Conservation (phyloP, 2,888 invertebrate genomes). For the Dilophus febrilis region DNA sequence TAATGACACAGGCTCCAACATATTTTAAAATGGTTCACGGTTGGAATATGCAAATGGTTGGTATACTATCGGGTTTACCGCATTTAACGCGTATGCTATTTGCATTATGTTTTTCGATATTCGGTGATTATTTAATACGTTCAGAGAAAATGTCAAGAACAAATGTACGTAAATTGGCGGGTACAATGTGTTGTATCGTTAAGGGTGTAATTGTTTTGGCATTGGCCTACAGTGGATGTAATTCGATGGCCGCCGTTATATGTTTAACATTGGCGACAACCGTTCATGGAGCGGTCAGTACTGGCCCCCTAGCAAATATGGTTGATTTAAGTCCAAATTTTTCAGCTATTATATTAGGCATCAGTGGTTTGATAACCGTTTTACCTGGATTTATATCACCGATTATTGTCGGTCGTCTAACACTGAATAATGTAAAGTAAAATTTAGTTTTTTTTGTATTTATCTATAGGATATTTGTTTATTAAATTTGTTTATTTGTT, state of each 20-base stretch:
- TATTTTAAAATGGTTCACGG: constrained; percentile 52
- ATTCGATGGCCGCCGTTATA: constrained; percentile 38
- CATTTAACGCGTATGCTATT: constrained; percentile 41
- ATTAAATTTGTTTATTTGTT: constrained; percentile 3
- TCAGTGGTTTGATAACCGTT: constrained; percentile 39
- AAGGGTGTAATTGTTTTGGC: constrained; percentile 44
- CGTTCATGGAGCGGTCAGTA: constrained; percentile 46
- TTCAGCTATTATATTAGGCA: constrained; percentile 39
- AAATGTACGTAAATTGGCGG: constrained; percentile 45
- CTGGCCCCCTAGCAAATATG: constrained; percentile 45
- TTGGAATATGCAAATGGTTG: constrained; percentile 45
- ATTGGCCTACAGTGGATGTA: constrained; percentile 44
- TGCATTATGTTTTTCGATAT: constrained; percentile 36
- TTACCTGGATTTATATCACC: constrained; percentile 45
- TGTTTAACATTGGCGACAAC: constrained; percentile 44
- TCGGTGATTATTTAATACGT: constrained; percentile 40
- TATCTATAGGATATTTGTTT: neutral
- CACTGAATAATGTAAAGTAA: constrained; percentile 38
- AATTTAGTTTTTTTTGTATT: too few species aligned
- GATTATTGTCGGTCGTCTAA: constrained; percentile 40
- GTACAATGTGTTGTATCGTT: constrained; percentile 37
- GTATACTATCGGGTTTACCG: constrained; percentile 44
- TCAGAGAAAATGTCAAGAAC: constrained; percentile 39
- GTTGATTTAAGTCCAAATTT: constrained; percentile 50
- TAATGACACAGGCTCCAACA: constrained; percentile 52